A percentile compares a stretch with the other conserved stretches of the same genome.
phyloP scores from a whole-genome alignment of 2,113 vertebrate genomes.

The Bubo blakistoni region DNA sequence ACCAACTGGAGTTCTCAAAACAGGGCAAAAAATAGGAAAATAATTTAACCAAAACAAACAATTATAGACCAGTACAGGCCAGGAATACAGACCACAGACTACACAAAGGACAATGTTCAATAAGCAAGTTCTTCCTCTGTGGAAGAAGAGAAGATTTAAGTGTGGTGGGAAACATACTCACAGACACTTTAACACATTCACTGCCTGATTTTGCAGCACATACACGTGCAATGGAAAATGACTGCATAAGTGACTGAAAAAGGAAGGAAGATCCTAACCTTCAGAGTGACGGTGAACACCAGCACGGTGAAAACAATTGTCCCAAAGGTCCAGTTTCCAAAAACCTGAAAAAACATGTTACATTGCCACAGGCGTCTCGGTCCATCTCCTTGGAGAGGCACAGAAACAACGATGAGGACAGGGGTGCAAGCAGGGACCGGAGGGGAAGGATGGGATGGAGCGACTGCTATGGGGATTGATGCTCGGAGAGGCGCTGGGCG shows the following conservation, averaged over 20 bases:
- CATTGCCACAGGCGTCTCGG: background rate
- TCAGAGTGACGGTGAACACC: slow-evolving; percentile 96
- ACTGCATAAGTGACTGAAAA: background rate
- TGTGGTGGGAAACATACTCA: background rate
- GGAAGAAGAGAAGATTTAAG: background rate
- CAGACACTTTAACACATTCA: background rate
- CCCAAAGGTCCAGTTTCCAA: slow-evolving; percentile 96
- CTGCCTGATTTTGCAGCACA: rapidly evolving
- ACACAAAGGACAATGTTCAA: background rate
- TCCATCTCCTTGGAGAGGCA: background rate
- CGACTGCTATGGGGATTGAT: background rate
- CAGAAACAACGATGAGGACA: rapidly evolving
- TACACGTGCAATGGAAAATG: rapidly evolving
- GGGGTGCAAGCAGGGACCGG: background rate
- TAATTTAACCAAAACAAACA: background rate
- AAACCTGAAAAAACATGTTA: slow-evolving; percentile 82
- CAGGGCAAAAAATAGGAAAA: background rate
- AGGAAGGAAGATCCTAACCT: slow-evolving; percentile 76
- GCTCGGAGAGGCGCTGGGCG: background rate
- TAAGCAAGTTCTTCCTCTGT: background rate
- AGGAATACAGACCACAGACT: background rate
- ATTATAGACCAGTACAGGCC: background rate
- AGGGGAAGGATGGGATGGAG: background rate
- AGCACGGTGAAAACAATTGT: slow-evolving; percentile 94
- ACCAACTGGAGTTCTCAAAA: background rate